phyloP scores from a whole-genome alignment of 2,797 vertebrate species.

The Sciurus carolinensis region DNA sequence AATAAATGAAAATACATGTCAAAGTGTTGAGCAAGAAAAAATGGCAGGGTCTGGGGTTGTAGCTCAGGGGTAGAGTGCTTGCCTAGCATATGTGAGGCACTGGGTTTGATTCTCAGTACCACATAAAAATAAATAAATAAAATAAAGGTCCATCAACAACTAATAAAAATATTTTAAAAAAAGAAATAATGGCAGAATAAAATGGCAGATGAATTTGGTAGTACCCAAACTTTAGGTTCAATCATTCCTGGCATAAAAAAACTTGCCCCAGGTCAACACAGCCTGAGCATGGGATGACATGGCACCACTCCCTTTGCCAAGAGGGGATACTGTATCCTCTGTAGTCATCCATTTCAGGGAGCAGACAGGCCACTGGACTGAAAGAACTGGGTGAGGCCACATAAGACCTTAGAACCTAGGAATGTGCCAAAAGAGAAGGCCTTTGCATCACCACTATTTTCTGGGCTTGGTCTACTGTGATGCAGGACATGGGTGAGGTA shows the following conservation, averaged over 20 bases:
- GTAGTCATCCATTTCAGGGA: neutral
- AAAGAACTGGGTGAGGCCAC: neutral
- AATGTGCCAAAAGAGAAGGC: neutral
- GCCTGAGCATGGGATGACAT: neutral
- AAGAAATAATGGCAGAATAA: neutral
- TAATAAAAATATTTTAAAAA: too few species aligned
- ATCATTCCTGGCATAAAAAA: slow-evolving; percentile 7
- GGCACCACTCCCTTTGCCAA: neutral
- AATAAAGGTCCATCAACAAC: too few species aligned
- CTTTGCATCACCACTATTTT: neutral
- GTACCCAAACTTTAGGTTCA: neutral
- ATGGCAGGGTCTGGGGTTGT: too few species aligned
- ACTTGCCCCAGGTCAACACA: neutral
- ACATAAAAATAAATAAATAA: too few species aligned
- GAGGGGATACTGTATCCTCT: neutral
- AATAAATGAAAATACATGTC: neutral
- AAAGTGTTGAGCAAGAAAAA: neutral
- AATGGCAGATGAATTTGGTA: neutral
- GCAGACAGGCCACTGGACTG: neutral
- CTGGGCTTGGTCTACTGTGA: neutral
- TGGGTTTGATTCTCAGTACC: too few species aligned
- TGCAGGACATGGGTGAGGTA: neutral
- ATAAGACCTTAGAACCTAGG: neutral
- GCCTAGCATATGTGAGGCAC: too few species aligned
- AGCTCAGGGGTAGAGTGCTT: too few species aligned